A percentile compares a stretch with the other conserved stretches of the same genome.
These are phyloP conservation scores for Oreochromis mossambicus DNA, from an alignment of 2,797 vertebrate genomes.

Conservation along the genomic window DNA sequence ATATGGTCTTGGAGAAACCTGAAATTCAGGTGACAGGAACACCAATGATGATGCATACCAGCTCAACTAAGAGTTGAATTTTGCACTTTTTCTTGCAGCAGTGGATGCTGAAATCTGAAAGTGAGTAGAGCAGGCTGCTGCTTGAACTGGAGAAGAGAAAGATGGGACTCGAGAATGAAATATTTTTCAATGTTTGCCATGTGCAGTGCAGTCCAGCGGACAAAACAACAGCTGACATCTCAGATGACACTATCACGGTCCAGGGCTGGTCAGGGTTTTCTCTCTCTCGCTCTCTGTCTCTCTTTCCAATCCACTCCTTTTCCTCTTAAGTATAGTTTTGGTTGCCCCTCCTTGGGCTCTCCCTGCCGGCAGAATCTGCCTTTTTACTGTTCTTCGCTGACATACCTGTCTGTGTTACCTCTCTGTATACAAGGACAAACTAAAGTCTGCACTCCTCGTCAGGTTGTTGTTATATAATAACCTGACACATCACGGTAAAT, in stretches of 20 bases:
- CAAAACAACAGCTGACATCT: background rate
- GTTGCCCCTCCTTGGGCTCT: background rate
- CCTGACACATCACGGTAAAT: background rate
- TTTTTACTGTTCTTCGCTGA: background rate
- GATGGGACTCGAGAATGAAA: background rate
- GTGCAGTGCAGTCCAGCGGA: background rate
- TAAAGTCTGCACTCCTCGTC: background rate
- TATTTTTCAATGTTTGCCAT: background rate
- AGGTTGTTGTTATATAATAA: background rate
- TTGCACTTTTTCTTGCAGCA: background rate
- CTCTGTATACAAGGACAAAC: background rate
- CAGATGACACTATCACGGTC: background rate
- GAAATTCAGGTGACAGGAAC: background rate
- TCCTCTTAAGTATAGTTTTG: background rate
- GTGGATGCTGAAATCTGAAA: background rate
- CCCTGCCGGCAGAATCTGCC: background rate
- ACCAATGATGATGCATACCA: background rate
- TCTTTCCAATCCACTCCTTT: background rate
- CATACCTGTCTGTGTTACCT: background rate
- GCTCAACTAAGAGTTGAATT: background rate
- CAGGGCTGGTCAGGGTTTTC: background rate
- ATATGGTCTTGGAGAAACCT: background rate
- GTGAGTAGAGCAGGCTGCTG: background rate
- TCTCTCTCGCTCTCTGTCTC: background rate
- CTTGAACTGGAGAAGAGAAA: background rate